Percentiles rank a stretch among this genome's conserved stretches.
phyloP scores from a whole-genome alignment of 2,797 vertebrate genomes.

The Choloepus didactylus region DNA sequence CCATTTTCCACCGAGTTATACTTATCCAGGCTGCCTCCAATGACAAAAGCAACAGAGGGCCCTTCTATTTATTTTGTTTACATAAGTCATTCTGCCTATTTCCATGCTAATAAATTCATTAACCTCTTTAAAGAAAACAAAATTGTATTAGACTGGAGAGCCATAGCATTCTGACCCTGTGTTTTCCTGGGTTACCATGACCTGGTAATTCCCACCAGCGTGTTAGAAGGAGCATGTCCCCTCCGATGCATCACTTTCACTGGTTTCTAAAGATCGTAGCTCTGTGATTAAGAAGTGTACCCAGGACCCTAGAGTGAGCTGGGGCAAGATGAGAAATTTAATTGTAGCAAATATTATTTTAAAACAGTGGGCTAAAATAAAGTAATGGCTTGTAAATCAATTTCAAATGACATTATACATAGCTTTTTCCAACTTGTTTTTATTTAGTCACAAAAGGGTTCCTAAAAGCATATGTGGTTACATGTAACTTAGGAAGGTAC shows the following conservation, averaged over 20 bases:
- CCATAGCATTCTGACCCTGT: not conserved
- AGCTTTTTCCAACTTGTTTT: slow-evolving; percentile 1
- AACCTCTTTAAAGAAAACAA: not conserved
- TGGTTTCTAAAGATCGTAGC: not conserved
- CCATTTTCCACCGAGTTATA: not conserved
- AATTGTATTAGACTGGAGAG: not conserved
- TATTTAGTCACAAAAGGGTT: not conserved
- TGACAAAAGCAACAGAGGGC: not conserved
- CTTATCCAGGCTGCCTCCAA: not conserved
- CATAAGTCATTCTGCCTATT: not conserved
- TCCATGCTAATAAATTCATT: slow-evolving; percentile 1
- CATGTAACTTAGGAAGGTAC: not conserved
- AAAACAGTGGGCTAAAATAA: not conserved
- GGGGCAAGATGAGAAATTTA: not conserved
- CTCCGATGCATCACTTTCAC: not conserved
- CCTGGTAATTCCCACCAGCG: not conserved
- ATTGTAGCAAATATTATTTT: not conserved
- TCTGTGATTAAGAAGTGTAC: not conserved
- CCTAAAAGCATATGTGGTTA: not conserved
- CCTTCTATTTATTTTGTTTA: not conserved
- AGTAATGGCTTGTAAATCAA: not conserved
- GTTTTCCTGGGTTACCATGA: not conserved
- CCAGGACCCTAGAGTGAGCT: not conserved
- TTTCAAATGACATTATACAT: not conserved
- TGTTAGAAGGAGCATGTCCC: not conserved